Base-by-base conservation (phyloP, 2,888 invertebrate genomes). In the Chrysotoxum bicinctum region DNA sequence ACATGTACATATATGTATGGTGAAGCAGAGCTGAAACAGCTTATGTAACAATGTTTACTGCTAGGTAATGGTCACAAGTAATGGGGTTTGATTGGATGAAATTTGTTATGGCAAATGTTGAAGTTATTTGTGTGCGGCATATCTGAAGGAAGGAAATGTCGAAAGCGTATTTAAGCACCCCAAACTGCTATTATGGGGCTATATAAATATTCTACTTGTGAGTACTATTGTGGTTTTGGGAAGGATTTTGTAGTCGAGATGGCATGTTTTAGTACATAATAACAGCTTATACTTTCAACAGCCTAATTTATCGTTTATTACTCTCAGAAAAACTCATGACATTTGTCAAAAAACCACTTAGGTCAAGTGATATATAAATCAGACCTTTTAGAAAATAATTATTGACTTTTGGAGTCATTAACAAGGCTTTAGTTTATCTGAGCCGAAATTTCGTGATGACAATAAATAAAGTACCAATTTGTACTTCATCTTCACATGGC, bases 1-100 rank as follows among this genome's bases (percentile, higher is more conserved):
- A 50, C 7, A 26, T 26, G 26, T 19, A 19, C 19, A 26, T 58
- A 7, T 26, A n/a, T 6, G 7, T 5, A 6, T 3, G 3, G 32
- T 14, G 7, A 26, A 26, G 26, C 26, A 6, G 7, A 26, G 26
- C 30, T 16, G 32, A 7, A 43, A 19, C 19, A 64, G 30, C 21
- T 73, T 82, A 60, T 32, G 26, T 54, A 74, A 50, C 62, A 64
- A 79, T 74, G 62, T 83, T 83, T 70, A 74, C 69, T 70, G 75
- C 37, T 80, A 58, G 66, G 77, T 82, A 82, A 82, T 78, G 82
- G 75, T 66, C 60, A 40, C 37, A 75, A 64, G 58, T 80, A 68
- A 84, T 84, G 75, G 48, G 80, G 43, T 75, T 80, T 84, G 84
- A 84, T 84, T 80, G 84, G 70, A 72, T 68, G 66, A 66, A 80